phyloP scores from a whole-genome alignment of 2,113 vertebrate species.

The Brachyistius frenatus region DNA sequence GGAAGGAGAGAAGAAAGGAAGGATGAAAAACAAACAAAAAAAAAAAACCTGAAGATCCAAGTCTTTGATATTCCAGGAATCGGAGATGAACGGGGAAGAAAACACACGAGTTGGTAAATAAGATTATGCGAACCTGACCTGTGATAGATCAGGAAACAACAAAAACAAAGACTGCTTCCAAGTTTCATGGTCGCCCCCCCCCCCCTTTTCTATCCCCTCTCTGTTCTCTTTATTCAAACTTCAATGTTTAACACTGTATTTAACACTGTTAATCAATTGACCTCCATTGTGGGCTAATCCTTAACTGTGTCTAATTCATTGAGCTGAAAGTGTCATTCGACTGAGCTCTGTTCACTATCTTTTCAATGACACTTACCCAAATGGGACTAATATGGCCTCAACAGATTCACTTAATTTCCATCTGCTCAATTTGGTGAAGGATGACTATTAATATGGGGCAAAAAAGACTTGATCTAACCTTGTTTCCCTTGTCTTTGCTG shows the following conservation, averaged over 20 bases:
- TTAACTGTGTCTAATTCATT: constrained; percentile 80
- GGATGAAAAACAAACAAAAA: constrained; percentile 59
- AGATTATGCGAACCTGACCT: constrained; percentile 64
- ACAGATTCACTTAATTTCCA: constrained; percentile 79
- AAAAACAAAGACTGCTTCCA: constrained; percentile 13
- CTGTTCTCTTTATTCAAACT: constrained; percentile 62
- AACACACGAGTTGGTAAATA: constrained; percentile 43
- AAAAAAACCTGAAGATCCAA: constrained; percentile 28
- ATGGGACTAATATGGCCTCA: constrained; percentile 80
- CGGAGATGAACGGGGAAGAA: constrained; percentile 34
- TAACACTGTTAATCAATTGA: constrained; percentile 82
- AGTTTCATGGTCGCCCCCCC: constrained; percentile 13
- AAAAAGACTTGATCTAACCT: constrained; percentile 58
- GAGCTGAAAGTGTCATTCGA: constrained; percentile 77
- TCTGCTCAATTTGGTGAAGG: constrained; percentile 72
- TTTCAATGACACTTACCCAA: constrained; percentile 81
- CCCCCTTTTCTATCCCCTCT: background rate
- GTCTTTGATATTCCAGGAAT: constrained; percentile 60
- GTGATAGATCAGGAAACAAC: constrained; percentile 3
- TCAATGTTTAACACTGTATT: constrained; percentile 66
- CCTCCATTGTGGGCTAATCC: constrained; percentile 81
- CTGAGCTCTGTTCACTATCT: constrained; percentile 75
- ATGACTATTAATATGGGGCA: constrained; percentile 65
- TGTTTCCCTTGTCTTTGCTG: constrained; percentile 56
- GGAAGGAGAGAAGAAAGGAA: constrained; percentile 51